phyloP scores from a whole-genome alignment of 2,797 vertebrate species.

The Falco naumanni region DNA sequence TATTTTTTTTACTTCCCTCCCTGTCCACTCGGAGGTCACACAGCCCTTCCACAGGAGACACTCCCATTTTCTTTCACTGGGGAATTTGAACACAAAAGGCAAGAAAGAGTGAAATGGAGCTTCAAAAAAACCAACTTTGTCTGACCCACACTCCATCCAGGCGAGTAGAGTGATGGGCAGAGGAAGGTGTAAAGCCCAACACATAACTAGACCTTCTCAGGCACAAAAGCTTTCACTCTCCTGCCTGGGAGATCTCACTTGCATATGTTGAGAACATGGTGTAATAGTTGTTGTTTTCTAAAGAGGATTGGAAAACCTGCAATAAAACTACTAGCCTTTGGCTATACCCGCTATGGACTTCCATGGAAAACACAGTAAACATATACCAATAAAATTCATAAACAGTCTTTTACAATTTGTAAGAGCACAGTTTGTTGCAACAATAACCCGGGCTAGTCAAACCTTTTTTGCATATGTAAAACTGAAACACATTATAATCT shows the following conservation, averaged over 20 bases:
- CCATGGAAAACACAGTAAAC: constrained; percentile 8
- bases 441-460: not conserved
- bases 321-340: constrained; percentile 24
- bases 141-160: not conserved
- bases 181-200: not conserved
- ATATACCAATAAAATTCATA: constrained; percentile 21
- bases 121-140: not conserved
- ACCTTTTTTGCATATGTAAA: not conserved
- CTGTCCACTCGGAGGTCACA: not conserved
- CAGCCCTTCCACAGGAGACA: not conserved
- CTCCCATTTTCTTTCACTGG: not conserved
- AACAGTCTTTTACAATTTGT: constrained; percentile 20
- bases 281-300: not conserved
- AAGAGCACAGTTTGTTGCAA: not conserved
- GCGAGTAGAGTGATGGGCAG: rapidly evolving
- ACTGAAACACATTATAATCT: not conserved
- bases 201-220: rapidly evolving
- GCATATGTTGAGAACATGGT: not conserved
- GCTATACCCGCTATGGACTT: not conserved
- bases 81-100: not conserved
- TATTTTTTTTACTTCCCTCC: not conserved
- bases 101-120: not conserved
- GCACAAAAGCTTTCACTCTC: not conserved
- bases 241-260: not conserved
- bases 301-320: not conserved